Conservation (phyloP, 1,140 invertebrate species). For the Ectropis grisescens region DNA sequence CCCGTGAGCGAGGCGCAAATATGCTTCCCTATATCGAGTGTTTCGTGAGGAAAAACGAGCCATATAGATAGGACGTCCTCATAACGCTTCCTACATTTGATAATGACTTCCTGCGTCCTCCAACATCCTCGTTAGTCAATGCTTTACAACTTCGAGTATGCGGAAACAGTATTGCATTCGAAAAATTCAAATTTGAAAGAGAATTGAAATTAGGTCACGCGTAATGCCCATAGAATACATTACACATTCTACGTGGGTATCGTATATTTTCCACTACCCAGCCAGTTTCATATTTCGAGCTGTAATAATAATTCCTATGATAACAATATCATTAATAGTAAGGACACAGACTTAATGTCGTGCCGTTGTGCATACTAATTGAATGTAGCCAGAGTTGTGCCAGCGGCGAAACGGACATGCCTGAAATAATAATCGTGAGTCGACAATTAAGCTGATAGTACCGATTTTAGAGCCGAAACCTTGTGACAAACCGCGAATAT, state of each 20-base stretch:
- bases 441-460: constrained; percentile 55
- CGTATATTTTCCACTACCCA: constrained; percentile 33
- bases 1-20: not conserved
- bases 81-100: constrained; percentile 51
- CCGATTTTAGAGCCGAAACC: constrained; percentile 30
- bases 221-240: constrained; percentile 18
- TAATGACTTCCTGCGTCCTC: constrained; percentile 60
- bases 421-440: constrained; percentile 57
- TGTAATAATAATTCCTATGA: constrained; percentile 62
- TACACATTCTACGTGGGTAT: constrained; percentile 20
- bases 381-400: constrained; percentile 26
- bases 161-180: constrained; percentile 36
- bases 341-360: constrained; percentile 61
- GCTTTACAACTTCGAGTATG: constrained; percentile 32
- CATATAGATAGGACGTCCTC: constrained; percentile 17
- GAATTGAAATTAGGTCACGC: constrained; percentile 42
- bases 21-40: constrained; percentile 4
- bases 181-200: constrained; percentile 24
- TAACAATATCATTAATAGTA: constrained; percentile 68
- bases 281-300: constrained; percentile 34
- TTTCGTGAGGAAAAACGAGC: constrained; percentile 1
- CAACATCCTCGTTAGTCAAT: constrained; percentile 45
- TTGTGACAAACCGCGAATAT: constrained; percentile 20
- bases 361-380: constrained; percentile 64
- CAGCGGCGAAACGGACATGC: constrained; percentile 49